Conservation (phyloP, 2,888 invertebrate genomes). For the Leucozona laternaria region DNA sequence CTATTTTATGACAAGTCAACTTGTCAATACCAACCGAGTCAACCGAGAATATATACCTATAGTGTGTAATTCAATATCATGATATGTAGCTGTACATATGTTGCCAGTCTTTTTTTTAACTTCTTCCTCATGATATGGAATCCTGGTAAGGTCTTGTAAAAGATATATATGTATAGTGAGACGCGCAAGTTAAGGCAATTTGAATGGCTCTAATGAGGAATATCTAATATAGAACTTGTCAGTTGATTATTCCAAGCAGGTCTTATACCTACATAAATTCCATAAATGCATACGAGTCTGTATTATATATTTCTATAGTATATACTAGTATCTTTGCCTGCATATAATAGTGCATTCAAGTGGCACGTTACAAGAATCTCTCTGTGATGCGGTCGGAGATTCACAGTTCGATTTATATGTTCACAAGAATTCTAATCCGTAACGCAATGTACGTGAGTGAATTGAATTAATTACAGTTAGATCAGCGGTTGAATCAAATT, state of each 20-base stretch:
- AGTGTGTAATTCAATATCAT: slow-evolving; percentile 47
- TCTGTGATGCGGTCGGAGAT: neutral
- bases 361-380: slow-evolving; percentile 2
- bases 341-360: slow-evolving; percentile 21
- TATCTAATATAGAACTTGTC: slow-evolving; percentile 19
- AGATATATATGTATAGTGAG: slow-evolving; percentile 10
- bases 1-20: slow-evolving; percentile 57
- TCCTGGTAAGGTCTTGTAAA: slow-evolving; percentile 33
- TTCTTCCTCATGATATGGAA: slow-evolving; percentile 23
- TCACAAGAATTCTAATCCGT: slow-evolving; percentile 37
- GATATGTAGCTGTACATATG: slow-evolving; percentile 30
- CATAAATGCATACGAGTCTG: neutral
- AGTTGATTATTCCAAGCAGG: slow-evolving; percentile 48
- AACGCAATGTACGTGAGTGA: slow-evolving; percentile 27
- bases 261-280: slow-evolving; percentile 12
- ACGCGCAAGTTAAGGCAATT: slow-evolving; percentile 26
- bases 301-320: neutral
- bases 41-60: slow-evolving; percentile 3
- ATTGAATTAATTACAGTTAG: slow-evolving; percentile 1
- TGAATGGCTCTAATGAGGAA: slow-evolving; percentile 43
- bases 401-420: slow-evolving; percentile 33
- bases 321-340: neutral
- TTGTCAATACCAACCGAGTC: slow-evolving; percentile 46
- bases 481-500: neutral
- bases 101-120: neutral